Percentiles rank a stretch among this genome's conserved stretches.
Conservation (phyloP, 92 coral and sea anemone species). For the Epizoanthus ramosus region DNA sequence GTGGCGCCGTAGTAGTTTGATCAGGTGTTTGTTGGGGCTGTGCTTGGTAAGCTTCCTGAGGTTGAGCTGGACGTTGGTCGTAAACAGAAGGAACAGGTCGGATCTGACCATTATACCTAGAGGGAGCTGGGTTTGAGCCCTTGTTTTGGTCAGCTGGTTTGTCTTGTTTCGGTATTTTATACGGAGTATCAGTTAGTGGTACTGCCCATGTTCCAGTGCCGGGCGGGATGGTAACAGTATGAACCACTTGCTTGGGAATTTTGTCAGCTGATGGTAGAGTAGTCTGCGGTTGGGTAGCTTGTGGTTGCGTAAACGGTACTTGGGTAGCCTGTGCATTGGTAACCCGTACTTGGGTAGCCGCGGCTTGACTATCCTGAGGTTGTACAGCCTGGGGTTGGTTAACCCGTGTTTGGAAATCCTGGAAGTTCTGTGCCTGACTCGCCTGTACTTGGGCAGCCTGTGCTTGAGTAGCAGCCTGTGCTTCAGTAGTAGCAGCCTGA, state of each 20-base stretch:
- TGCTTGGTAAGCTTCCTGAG: constrained; percentile 6
- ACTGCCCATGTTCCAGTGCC: constrained; percentile 1
- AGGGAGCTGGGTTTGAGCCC: not conserved
- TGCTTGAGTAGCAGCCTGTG: constrained; percentile 23
- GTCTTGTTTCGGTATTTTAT: not conserved
- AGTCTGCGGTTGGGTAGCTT: not conserved
- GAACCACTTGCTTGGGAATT: constrained; percentile 3
- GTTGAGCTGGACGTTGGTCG: not conserved
- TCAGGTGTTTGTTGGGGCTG: constrained; percentile 22
- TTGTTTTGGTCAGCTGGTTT: constrained; percentile 11
- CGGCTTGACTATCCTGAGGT: not conserved
- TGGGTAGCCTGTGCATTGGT: constrained; percentile 5
- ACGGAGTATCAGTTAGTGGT: not conserved
- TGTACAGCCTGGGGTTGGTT: not conserved
- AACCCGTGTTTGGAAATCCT: not conserved
- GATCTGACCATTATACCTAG: not conserved
- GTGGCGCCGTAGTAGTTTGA: not conserved
- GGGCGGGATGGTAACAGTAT: not conserved
- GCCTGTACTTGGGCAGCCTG: constrained; percentile 33
- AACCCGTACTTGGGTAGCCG: not conserved
- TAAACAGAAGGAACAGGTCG: constrained; percentile 7
- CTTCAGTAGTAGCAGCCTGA: not conserved
- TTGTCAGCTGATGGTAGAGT: not conserved
- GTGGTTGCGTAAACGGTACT: not conserved
- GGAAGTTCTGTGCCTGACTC: not conserved